Base-by-base conservation (phyloP, 2,797 vertebrate species). In the Heteromormyrus szaboi region DNA sequence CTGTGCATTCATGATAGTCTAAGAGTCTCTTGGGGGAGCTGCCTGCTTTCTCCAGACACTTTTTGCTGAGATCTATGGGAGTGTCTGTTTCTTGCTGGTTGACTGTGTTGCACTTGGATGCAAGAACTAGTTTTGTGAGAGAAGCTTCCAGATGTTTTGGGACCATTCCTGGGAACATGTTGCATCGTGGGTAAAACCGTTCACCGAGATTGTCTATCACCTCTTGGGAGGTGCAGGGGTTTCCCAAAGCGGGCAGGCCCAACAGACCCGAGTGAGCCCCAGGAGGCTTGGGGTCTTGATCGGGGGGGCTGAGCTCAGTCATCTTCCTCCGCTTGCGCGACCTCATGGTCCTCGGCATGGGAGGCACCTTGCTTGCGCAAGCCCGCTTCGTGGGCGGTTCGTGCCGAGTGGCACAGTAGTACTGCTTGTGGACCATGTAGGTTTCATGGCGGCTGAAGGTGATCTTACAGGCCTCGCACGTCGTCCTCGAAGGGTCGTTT, bases 21-120 rank as follows among this genome's bases (percentile, higher is more conserved):
- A 97, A 92, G 85, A 97, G 94, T 92, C 96, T 93, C 92, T 97
- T 96, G n/a, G 97, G 96, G 89, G 96, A 96, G 0, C 93, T 19
- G 59, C 93, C 95, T 0, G 94, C 93, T 92, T 95, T 93, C 91
- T 96, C 96, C 0, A 95, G 93, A 0, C 96, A 97, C 93, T 97
- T 98, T 92, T 97, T 98, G 93, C 97, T 97, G 90, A 98, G 96
- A 92, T 98, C 97, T 46, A 98, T 97, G 19, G 97, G 97, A 19
- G 94, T 95, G 25, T 97, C 97, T 93, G 96, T 95, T 92, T 97
- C 97, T 56, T 96, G 92, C 90, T 95, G 96, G 89, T 95, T 95
- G 5, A 94, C 79, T 1, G 94, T 91, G 83, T 96, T 96, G 85
- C 96, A 96, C 90, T 96, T 97, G 46, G 96, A 95, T 68, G 94